Conservation (phyloP, 2,797 vertebrate species). For the Chiroxiphia lanceolata region DNA sequence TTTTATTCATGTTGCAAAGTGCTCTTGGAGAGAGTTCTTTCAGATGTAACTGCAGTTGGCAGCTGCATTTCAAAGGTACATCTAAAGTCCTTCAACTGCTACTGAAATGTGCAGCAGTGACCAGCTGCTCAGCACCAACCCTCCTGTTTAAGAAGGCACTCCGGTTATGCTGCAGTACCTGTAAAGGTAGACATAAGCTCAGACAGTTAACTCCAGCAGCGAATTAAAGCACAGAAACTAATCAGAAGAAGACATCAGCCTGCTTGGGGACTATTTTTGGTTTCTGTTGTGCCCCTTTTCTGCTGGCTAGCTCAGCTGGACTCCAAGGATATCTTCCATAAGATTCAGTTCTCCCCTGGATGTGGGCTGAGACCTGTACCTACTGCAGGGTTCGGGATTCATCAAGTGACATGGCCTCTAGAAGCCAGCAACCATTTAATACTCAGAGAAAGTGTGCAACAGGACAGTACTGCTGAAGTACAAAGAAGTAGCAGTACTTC, state of each 20-base stretch:
- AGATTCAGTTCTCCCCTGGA: not conserved
- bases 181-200: not conserved
- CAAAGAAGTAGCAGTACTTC: not conserved
- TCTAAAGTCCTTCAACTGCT: not conserved
- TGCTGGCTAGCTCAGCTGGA: not conserved
- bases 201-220: not conserved
- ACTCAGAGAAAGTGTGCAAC: not conserved
- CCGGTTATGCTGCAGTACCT: not conserved
- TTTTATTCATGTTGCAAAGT: not conserved
- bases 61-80: not conserved
- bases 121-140: not conserved
- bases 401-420: not conserved
- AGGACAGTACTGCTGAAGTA: not conserved
- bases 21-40: not conserved
- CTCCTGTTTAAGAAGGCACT: not conserved
- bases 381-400: accelerated
- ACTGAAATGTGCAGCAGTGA: not conserved
- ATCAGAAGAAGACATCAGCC: not conserved
- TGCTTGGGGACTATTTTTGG: not conserved
- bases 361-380: not conserved
- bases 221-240: not conserved
- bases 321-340: not conserved
- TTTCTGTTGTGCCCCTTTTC: not conserved
- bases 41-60: not conserved
- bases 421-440: not conserved